phyloP scores from a whole-genome alignment of 2,113 vertebrate genomes.

The Terrapene triunguis region DNA sequence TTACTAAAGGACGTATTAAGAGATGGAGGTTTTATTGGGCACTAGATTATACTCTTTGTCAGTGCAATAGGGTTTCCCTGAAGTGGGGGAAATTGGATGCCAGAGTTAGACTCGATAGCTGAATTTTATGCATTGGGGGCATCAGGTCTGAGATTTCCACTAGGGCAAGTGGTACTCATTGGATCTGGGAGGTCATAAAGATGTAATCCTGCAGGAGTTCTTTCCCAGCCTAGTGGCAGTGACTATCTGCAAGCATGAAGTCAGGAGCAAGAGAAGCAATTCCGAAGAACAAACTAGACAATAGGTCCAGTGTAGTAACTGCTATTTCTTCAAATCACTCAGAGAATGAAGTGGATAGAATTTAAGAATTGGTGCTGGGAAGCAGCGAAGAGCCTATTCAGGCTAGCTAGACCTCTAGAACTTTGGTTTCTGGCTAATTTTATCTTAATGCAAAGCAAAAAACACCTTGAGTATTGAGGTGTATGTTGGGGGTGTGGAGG shows the following conservation, averaged over 20 bases:
- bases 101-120: not conserved
- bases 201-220: no score
- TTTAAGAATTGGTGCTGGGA: no score
- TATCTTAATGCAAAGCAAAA: no score
- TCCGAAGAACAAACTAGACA: no score
- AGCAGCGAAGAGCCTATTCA: not conserved
- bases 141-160: not conserved
- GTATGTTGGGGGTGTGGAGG: not conserved
- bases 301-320: no score
- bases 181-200: no score
- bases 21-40: not conserved
- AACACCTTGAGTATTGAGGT: not conserved
- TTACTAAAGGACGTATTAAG: not conserved
- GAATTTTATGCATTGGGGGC: not conserved
- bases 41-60: not conserved
- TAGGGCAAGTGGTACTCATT: not conserved
- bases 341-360: not conserved
- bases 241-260: no score
- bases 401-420: not conserved
- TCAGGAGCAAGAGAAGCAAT: no score
- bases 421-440: not conserved
- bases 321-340: no score
- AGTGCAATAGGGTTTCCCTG: not conserved
- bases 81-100: not conserved
- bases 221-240: no score